These are phyloP conservation scores for Myiopsitta monachus DNA, from an alignment of 2,113 vertebrate genomes.

Conservation along the genomic window DNA sequence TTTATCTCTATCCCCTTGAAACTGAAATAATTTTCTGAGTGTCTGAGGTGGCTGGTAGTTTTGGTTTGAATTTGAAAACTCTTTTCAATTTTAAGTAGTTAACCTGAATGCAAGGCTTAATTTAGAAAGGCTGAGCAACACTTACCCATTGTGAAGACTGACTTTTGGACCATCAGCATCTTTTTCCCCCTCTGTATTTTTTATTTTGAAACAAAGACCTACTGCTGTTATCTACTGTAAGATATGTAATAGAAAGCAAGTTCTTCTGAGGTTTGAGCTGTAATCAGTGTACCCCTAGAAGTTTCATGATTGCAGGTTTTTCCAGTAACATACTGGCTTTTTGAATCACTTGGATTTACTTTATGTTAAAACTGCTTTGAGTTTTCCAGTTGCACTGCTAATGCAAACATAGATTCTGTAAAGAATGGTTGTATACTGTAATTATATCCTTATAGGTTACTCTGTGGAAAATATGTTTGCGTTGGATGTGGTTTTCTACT, in stretches of 20 bases:
- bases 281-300: not conserved
- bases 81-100: not conserved
- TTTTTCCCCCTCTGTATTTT: not conserved
- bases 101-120: not conserved
- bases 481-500: not conserved
- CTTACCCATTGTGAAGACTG: not conserved
- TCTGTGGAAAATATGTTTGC: not conserved
- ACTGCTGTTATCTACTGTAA: not conserved
- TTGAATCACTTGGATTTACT: not conserved
- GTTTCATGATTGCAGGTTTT: not conserved
- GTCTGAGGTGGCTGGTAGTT: not conserved
- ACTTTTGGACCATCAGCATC: not conserved
- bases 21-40: not conserved
- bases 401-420: not conserved
- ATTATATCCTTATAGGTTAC: not conserved
- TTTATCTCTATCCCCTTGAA: not conserved
- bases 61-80: not conserved
- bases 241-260: not conserved
- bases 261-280: not conserved
- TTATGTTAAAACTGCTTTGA: not conserved
- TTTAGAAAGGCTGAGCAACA: not conserved
- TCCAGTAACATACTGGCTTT: not conserved
- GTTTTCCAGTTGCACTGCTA: not conserved
- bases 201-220: not conserved
- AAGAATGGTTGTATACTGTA: not conserved